Evolutionary conservation across 2,888 invertebrate species (phyloP), one percentile per base, ranked within the genome.

Genomic region (Flexamia atlantica): DNA sequence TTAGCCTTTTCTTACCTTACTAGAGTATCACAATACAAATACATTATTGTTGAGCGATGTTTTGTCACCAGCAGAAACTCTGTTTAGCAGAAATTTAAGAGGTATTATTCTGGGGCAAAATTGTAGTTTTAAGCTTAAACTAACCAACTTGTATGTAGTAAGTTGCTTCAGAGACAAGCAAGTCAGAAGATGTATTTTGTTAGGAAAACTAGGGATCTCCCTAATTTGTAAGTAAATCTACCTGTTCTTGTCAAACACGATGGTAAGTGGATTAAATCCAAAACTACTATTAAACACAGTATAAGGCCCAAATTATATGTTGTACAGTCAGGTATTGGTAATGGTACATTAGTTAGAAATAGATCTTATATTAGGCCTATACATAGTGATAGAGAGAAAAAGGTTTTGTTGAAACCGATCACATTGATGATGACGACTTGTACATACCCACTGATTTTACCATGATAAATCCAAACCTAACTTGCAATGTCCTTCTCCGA

Each of bases 1-100:
- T 12, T 40, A 76, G 40, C 76, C 76, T 14, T 42, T 20, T 76
- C 32, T 76, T 28, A 42, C 76, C 42, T n/a, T 42, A 3, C 32
- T 76, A 28, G 76, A 76, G 40, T 42, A 23, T 42, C 76, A 10
- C n/a, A 76, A 76, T 9, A n/a, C n/a, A n/a, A n/a, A n/a, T n/a
- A 76, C 20, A 42, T 42, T 42, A 20, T 25, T 76, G 28, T 42
- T 23, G 23, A 32, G 32, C 28, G 17, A 42, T 1, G 1, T 76
- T 1, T 42, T 23, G 17, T 76, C 42, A 17, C 42, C 76, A 42
- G 42, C 76, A 14, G 76, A 76, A 40, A 76, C 42, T 32, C 3
- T 76, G n/a, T 76, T 76, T 20, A 76, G 28, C 28, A 7, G 76
- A 9, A 76, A 42, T 17, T 50, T 76, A 14, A 76, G 50, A 46